These are phyloP conservation scores for Sarcophaga caerulescens DNA, from an alignment of 2,888 invertebrate genomes.

Conservation along the genomic window DNA sequence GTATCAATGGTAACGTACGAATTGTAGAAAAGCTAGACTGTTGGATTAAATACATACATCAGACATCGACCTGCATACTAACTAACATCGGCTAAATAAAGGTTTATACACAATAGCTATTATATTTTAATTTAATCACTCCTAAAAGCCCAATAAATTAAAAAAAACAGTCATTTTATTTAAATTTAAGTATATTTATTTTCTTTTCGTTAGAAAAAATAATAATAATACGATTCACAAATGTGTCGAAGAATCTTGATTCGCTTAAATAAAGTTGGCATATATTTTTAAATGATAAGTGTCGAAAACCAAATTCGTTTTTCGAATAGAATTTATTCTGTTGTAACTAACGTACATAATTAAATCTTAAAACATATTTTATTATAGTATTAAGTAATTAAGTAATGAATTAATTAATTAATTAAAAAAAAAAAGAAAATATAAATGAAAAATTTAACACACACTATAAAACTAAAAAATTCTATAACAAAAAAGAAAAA, in stretches of 20 bases:
- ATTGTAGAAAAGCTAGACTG: too few relatives aligned
- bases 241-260: background rate
- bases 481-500: conserved; percentile 62
- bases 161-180: background rate
- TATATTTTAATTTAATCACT: too few relatives aligned
- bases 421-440: conserved; percentile 27
- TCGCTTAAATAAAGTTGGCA: background rate
- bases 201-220: background rate
- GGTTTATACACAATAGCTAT: too few relatives aligned
- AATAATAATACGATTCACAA: background rate
- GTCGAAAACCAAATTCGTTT: background rate
- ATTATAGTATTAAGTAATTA: background rate
- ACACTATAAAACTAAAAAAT: conserved; percentile 55
- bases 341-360: background rate
- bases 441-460: conserved; percentile 34
- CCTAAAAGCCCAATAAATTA: background rate
- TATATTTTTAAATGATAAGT: background rate
- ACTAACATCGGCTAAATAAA: too few relatives aligned
- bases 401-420: background rate
- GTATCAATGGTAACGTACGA: too few relatives aligned
- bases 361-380: conserved; percentile 24
- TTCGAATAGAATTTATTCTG: background rate
- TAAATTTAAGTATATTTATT: background rate
- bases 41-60: too few relatives aligned
- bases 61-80: too few relatives aligned